Conservation (phyloP, 2,888 invertebrate species). For the Drosophila subquinaria region DNA sequence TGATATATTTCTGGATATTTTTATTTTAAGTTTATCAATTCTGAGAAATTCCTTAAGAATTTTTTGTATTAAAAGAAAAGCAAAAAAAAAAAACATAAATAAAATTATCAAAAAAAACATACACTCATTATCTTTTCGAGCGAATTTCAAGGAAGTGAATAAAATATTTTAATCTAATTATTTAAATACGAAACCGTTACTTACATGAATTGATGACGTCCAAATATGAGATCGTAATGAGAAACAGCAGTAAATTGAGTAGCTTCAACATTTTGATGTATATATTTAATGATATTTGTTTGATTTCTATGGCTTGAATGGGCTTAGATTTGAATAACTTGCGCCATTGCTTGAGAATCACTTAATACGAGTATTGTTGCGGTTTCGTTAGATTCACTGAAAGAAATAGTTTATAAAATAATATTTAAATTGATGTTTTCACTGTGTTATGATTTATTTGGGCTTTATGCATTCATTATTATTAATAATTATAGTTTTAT, state of each 20-base stretch:
- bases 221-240: constrained; percentile 42
- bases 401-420: constrained; percentile 35
- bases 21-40: constrained; percentile 28
- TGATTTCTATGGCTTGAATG: constrained; percentile 5
- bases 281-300: constrained; percentile 11
- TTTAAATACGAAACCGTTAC: constrained; percentile 28
- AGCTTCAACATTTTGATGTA: constrained; percentile 41
- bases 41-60: constrained; percentile 20
- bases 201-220: constrained; percentile 40
- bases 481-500: neutral
- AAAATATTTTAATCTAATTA: neutral
- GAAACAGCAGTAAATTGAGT: constrained; percentile 24
- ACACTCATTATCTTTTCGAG: constrained; percentile 8
- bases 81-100: neutral
- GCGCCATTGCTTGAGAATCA: constrained; percentile 37
- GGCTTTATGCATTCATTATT: neutral
- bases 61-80: neutral
- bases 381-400: constrained; percentile 39
- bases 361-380: constrained; percentile 8
- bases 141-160: constrained; percentile 10
- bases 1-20: constrained; percentile 7
- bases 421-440: neutral
- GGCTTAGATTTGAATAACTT: constrained; percentile 14
- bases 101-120: constrained; percentile 1
- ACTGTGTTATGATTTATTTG: neutral